Conservation (phyloP, 2,113 vertebrate species). For the Melanerpes aurifrons region DNA sequence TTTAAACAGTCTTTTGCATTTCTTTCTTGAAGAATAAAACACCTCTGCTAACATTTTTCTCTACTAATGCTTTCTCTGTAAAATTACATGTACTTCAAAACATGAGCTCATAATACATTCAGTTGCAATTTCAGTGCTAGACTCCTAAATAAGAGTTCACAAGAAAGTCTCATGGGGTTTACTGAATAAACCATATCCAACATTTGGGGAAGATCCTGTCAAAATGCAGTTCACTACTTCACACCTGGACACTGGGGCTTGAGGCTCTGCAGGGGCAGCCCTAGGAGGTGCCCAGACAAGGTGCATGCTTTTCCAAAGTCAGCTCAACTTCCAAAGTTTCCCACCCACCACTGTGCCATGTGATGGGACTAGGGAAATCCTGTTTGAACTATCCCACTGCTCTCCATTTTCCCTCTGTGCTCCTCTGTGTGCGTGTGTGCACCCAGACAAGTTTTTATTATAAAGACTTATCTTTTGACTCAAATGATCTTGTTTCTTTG, state of each 20-base stretch:
- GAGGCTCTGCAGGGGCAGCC: background rate
- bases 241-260: rapidly evolving
- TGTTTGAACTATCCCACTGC: no score
- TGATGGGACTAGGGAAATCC: background rate
- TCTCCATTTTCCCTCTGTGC: no score
- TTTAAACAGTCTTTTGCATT: background rate
- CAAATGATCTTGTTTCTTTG: background rate
- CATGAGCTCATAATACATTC: background rate
- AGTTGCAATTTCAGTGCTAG: background rate
- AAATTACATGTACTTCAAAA: background rate
- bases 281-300: background rate
- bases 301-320: background rate
- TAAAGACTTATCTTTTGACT: background rate
- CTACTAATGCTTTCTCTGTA: background rate
- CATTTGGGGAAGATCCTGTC: background rate
- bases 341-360: rapidly evolving
- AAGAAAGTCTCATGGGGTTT: background rate
- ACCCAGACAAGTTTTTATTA: background rate
- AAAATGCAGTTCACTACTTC: background rate
- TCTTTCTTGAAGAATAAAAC: background rate
- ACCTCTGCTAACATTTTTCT: background rate
- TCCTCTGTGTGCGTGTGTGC: no score
- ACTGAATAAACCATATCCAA: background rate
- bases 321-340: no score
- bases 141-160: background rate